phyloP scores from a whole-genome alignment of 2,113 vertebrate species.

The Himantopus leucocephalus region DNA sequence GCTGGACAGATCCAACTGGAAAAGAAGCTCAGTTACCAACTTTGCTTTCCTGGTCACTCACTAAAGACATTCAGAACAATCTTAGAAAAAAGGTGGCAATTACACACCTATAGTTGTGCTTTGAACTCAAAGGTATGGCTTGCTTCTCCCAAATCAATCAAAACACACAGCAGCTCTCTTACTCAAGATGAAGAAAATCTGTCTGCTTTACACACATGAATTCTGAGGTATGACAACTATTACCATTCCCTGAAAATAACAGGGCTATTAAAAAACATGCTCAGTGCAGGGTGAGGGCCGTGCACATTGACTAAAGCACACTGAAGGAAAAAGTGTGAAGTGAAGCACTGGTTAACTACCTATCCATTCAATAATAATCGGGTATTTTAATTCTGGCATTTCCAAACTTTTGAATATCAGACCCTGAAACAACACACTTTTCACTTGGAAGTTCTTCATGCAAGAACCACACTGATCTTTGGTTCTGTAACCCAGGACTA shows the following conservation, averaged over 20 bases:
- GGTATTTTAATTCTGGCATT: not conserved
- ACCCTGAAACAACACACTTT: not conserved
- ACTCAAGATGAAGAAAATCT: not conserved
- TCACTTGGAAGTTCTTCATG: not conserved
- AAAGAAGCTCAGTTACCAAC: not conserved
- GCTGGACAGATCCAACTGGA: not conserved
- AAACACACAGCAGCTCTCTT: not conserved
- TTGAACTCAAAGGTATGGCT: not conserved
- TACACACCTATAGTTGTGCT: not conserved
- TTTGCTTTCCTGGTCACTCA: not conserved
- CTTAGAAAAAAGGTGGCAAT: not conserved
- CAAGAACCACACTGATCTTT: not conserved
- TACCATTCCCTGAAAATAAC: not conserved
- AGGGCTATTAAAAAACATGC: not conserved
- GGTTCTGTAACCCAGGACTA: not conserved
- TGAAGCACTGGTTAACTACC: not conserved
- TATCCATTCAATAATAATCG: rapidly evolving
- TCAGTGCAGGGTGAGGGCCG: not conserved
- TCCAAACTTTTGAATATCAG: not conserved
- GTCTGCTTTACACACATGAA: not conserved
- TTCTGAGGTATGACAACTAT: not conserved
- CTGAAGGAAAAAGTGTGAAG: not conserved
- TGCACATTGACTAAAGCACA: rapidly evolving
- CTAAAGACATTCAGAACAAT: not conserved
- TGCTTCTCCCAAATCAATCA: not conserved